Evolutionary conservation across 2,888 invertebrate species (phyloP), one percentile per base, ranked within the genome.

Genomic region (Megamerina dolium): DNA sequence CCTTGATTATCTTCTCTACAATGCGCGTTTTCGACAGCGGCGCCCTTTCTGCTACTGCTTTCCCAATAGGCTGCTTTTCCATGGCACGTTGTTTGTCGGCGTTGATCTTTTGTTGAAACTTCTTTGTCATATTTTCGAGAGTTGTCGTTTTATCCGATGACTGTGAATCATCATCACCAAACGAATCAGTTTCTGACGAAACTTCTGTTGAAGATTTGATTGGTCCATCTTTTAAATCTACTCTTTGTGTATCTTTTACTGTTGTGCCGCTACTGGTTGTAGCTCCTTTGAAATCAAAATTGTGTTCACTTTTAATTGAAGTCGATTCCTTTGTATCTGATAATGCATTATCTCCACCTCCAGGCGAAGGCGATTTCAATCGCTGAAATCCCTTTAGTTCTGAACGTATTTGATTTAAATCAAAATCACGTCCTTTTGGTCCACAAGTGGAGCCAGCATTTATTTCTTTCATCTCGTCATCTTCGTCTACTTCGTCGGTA

Each of bases 401-500:
- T 0, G 87, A 87, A 52, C 88, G 75, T 45, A 90, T 88, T 72
- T 88, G 86, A 69, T 85, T 87, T 18, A 90, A 75, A 70, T 90
- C 89, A 62, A 85, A 87, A 60, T 88, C 88, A 4, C 86, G 76
- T 2, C 83, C 82, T 61, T 81, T 80, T 13, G 53, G 58, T 31
- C 56, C 53, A 57, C 19, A 51, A 53, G 29, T 43, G 49, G 23
- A 74, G 75, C 23, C 73, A 23, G 23, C 10, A 6, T 23, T 10
- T 8, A 8, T 23, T 9, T 30, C 37, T 13, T 19, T 21, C 3
- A 27, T 37, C 5, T 52, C 74, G 67, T 45, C 69, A 58, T 55
- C 59, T 8, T 65, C 69, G 14, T 66, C 66, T 10, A 63, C 67
- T 5, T 79, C 78, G n/a, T n/a, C n/a, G 19, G 76, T 76, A 52